Percentiles rank a stretch among this genome's conserved stretches.
phyloP scores from a whole-genome alignment of 2,113 vertebrate species.

The Aegithalos caudatus region DNA sequence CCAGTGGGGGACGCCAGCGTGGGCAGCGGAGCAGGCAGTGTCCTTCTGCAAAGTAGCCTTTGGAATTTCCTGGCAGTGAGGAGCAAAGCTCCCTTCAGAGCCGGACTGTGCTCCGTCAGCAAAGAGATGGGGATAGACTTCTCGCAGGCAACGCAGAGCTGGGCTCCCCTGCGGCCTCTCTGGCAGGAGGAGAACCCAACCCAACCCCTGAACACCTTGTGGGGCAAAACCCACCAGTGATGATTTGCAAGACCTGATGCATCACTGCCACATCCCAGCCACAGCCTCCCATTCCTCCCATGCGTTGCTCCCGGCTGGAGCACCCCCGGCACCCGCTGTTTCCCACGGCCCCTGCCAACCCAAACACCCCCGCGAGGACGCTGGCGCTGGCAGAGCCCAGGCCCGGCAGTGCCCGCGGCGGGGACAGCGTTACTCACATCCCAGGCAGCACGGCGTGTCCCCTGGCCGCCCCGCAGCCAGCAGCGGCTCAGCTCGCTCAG shows the following conservation, averaged over 20 bases:
- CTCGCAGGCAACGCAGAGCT: fast-evolving
- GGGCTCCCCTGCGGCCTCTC: background rate
- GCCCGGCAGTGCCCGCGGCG: fast-evolving
- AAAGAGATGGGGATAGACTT: background rate
- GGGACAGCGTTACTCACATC: conserved; percentile 80
- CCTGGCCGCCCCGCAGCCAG: conserved; percentile 84
- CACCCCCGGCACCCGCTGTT: fast-evolving
- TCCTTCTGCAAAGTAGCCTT: background rate
- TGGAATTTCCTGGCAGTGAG: background rate
- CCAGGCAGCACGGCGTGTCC: conserved; percentile 67
- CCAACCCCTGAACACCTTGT: background rate
- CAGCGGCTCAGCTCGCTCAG: conserved; percentile 90
- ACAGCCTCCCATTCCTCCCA: background rate
- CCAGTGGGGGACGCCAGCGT: background rate
- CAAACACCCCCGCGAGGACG: background rate
- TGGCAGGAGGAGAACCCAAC: background rate
- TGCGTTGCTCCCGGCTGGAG: fast-evolving
- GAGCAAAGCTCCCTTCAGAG: background rate
- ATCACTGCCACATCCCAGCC: background rate
- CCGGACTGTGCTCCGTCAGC: fast-evolving
- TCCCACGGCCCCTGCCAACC: background rate
- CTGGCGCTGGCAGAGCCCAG: background rate
- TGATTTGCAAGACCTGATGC: fast-evolving
- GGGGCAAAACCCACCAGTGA: background rate
- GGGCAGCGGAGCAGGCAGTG: background rate